Base-by-base conservation (phyloP, 1,140 invertebrate genomes). In the Octopus sinensis region DNA sequence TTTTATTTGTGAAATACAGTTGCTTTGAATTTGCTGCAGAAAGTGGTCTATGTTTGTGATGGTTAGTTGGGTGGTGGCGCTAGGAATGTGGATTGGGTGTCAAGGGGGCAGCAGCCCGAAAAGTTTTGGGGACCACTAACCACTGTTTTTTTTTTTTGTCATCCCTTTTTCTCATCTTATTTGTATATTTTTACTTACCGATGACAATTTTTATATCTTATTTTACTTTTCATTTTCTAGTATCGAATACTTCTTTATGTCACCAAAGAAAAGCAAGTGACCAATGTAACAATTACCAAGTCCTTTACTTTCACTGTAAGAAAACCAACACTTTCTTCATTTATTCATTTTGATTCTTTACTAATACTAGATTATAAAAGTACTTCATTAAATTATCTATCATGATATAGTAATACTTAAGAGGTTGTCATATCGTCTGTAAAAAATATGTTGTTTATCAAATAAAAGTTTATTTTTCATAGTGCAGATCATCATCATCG, bases 161-260 rank as follows among this genome's bases (percentile, higher is more conserved):
- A 68, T 68, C n/a, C 62, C 62, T 13, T 13, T n/a, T 13, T 68
- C 62, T n/a, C n/a, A n/a, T 12, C 12, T 68, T 68, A n/a, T 68
- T 68, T 12, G n/a, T 13, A 13, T 68, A 13, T n/a, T 3, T 13
- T n/a, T 13, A n/a, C 62, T 68, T n/a, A 13, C 1, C 12, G 3
- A 68, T n/a, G n/a, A 13, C 62, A 68, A 13, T n/a, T 68, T 68
- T 68, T 68, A 13, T 68, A 13, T 68, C n/a, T 78, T 17, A n/a
- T 23, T 43, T 79, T 56, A 10, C 77, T 82, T 79, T 83, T 83
- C 79, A 30, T 78, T 68, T 89, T 89, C 83, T 84, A 91, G 89
- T 91, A 91, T 79, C 88, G 87, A 76, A 84, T 92, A 9, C 84
- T 92, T 78, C 81, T 92, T 82, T 92, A 91, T 81, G 87, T 91